A percentile compares a stretch with the other conserved stretches of the same genome.
These are phyloP conservation scores for Anser brachyrhynchus DNA, from an alignment of 2,113 vertebrate species.

Conservation along the genomic window DNA sequence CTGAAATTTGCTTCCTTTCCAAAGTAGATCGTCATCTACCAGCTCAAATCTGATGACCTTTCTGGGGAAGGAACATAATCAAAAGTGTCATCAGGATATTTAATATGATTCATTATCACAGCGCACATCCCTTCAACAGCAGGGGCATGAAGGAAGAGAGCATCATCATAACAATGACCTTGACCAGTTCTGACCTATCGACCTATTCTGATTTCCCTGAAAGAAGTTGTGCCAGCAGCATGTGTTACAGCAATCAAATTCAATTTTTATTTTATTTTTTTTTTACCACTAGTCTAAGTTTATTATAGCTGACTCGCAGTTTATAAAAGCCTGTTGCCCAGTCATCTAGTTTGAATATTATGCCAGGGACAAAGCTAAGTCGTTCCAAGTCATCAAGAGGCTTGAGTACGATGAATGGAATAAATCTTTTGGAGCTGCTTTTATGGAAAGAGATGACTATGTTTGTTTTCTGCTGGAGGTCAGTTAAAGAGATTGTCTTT, in stretches of 20 bases:
- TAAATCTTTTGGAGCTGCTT: neutral
- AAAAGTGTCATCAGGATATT: slow-evolving; percentile 6
- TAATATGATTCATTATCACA: slow-evolving; percentile 38
- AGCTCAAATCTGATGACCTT: slow-evolving; percentile 27
- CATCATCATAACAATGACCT: slow-evolving; percentile 1
- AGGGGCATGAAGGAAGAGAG: neutral
- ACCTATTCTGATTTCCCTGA: neutral
- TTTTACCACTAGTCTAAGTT: neutral
- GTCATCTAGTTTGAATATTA: neutral
- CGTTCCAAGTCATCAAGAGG: neutral
- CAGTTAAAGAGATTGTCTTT: neutral
- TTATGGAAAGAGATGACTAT: neutral
- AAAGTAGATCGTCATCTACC: neutral
- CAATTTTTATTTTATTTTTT: slow-evolving; percentile 33
- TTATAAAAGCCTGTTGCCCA: neutral
- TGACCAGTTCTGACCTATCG: neutral
- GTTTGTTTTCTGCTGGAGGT: neutral
- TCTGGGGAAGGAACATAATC: slow-evolving; percentile 18
- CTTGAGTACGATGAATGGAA: neutral
- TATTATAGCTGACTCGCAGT: neutral
- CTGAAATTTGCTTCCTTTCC: slow-evolving; percentile 29
- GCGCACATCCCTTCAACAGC: neutral
- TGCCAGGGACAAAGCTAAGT: neutral
- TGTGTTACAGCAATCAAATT: neutral
- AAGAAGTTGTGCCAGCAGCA: neutral